Conservation (phyloP, 1,140 invertebrate genomes). For the Leptopilina clavipes region DNA sequence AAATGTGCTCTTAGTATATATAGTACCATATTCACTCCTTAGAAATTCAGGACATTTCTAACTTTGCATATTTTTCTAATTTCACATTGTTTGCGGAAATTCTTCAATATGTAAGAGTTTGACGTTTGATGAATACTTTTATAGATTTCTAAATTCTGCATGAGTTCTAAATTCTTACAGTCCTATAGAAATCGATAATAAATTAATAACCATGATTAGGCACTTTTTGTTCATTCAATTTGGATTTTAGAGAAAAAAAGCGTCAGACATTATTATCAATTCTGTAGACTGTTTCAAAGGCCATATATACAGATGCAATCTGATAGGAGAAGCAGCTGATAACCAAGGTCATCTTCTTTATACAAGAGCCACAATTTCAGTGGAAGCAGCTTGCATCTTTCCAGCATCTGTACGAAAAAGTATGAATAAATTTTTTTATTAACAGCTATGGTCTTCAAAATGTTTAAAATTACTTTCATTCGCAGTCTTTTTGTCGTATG, state of each 20-base stretch:
- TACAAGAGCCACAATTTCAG: conserved; percentile 1
- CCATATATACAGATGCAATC: conserved; percentile 11
- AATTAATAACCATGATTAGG: not conserved
- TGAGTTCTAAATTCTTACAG: too few relatives aligned
- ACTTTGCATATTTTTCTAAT: conserved; percentile 16
- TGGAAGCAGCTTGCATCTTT: conserved; percentile 26
- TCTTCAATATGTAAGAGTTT: not conserved
- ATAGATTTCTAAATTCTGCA: too few relatives aligned
- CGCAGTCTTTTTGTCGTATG: too few relatives aligned
- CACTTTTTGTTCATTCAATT: conserved; percentile 1
- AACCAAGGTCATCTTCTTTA: conserved; percentile 24
- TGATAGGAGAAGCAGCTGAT: conserved; percentile 15
- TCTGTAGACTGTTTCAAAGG: not conserved
- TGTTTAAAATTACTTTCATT: too few relatives aligned
- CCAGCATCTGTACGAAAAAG: conserved; percentile 25
- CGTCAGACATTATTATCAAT: not conserved
- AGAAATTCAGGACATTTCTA: not conserved
- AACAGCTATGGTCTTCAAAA: not conserved
- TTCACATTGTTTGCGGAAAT: not conserved
- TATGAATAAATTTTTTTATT: not conserved
- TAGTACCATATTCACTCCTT: not conserved
- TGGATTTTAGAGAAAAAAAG: not conserved
- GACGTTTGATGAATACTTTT: too few relatives aligned
- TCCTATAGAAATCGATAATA: too few relatives aligned
- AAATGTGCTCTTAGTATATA: not conserved